phyloP scores from a whole-genome alignment of 1,140 invertebrate species.

The Micrasema longulum region DNA sequence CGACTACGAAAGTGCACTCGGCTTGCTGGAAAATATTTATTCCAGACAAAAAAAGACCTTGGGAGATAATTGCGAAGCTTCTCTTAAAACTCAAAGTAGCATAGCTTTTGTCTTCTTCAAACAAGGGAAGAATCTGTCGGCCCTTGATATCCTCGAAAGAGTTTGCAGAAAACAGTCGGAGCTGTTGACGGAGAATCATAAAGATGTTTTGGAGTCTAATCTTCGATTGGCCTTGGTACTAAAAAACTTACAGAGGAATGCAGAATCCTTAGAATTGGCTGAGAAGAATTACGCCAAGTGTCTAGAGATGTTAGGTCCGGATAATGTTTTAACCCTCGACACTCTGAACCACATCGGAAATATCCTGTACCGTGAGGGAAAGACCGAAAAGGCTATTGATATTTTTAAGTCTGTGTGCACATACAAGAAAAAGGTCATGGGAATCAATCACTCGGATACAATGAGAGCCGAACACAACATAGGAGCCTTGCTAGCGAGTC shows the following conservation, averaged over 20 bases:
- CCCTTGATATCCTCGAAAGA: background rate
- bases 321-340: background rate
- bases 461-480: constrained; percentile 11
- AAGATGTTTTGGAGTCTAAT: background rate
- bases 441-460: constrained; percentile 3
- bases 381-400: background rate
- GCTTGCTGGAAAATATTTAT: background rate
- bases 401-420: background rate
- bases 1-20: background rate
- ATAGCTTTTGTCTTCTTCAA: constrained; percentile 6
- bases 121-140: background rate
- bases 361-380: background rate
- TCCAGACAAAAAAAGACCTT: background rate
- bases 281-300: background rate
- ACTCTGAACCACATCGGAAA: background rate
- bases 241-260: background rate
- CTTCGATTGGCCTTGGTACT: background rate
- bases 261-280: background rate
- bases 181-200: background rate
- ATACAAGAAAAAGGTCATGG: background rate
- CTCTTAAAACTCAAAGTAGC: background rate
- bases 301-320: background rate
- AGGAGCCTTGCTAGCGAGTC: background rate
- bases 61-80: background rate
- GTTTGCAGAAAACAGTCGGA: constrained; percentile 7